Evolutionary conservation across 2,888 invertebrate genomes (phyloP), one percentile per base, ranked within the genome.

Genomic region (Amaurobius ferox): DNA sequence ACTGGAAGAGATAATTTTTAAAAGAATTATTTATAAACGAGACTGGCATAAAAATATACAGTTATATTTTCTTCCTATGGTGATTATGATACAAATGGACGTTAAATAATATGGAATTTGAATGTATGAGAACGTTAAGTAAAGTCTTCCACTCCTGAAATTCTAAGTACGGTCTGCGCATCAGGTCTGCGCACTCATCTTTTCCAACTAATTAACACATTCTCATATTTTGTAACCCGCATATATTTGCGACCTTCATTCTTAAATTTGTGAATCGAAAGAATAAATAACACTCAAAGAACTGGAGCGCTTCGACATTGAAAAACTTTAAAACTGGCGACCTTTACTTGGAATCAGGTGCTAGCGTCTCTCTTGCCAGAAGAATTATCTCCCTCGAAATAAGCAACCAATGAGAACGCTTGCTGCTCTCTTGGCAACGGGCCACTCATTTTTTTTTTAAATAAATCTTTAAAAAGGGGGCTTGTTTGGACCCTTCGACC

Each of bases 401-500:
- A n/a, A 32, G 6, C 32, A 32, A 11, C 66, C 66, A 30, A 66
- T 32, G 32, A 66, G 32, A 30, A 19, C 28, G 19, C 23, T 23
- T 55, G 23, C 23, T 16, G 55, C 11, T 23, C 3, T 23, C 16
- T 35, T 66, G 66, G 66, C 66, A 66, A 30, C 32, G 19, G 32
- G n/a, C 66, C 66, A 66, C 32, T 32, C 16, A n/a, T 19, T 9
- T 66, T 66, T 19, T 23, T 66, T 66, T 23, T 55, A 23, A 23
- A 55, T 55, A 23, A 55, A 23, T 55, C 66, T 6, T 19, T 23
- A 32, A 66, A 32, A 32, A 23, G 61, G 66, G 32, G 66, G 28
- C 32, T 55, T 55, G 55, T 3, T n/a, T 35, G 66, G 66, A 66
- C 66, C 19, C 66, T 30, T 9, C 66, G 66, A 66, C 66, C 66